Evolutionary conservation across 2,888 invertebrate species (phyloP), one percentile per base, ranked within the genome.

Genomic region (Callimorpha dominula): DNA sequence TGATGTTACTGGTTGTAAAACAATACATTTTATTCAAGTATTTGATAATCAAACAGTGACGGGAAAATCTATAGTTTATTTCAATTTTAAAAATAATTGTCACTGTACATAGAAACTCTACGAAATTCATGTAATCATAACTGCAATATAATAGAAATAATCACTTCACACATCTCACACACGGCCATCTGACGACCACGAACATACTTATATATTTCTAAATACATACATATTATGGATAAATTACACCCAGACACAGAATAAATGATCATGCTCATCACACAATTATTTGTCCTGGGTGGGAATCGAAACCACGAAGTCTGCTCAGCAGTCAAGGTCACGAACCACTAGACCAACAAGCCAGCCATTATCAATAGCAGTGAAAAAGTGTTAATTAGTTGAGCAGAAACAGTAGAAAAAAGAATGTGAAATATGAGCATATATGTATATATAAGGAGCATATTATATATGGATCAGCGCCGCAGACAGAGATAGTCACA

Each of bases 1-100:
- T 63, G 60, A 49, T 60, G 31, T 52, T 65, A 20, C 42, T 20
- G 43, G 20, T 31, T 42, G 42, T 64, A 63, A 57, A 64, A 70
- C 64, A 70, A 64, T 52, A 60, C 7, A 20, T 15, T 64, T 70
- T n/a, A 50, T 49, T 17, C 60, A 15, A 69, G 11, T 68, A 68
- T 68, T 62, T 14, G 31, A 62, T 62, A 60, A 54, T 12, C 12
- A 54, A 54, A 4, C n/a, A 1, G 8, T 31, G 65, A 11, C 42
- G 52, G 17, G 52, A 15, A 17, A 7, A 17, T 54, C 31, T 31
- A 54, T 7, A 54, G n/a, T 54, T 54, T 9, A 54, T n/a, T 54
- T n/a, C 3, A 8, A 54, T 54, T n/a, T n/a, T 20, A 54, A 54
- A n/a, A n/a, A 8, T 52, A 52, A 8, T 52, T n/a, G n/a, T 52